A percentile compares a stretch with the other conserved stretches of the same genome.
These are phyloP conservation scores for Conops quadrifasciatus DNA, from an alignment of 2,888 invertebrate species.

Conservation along the genomic window DNA sequence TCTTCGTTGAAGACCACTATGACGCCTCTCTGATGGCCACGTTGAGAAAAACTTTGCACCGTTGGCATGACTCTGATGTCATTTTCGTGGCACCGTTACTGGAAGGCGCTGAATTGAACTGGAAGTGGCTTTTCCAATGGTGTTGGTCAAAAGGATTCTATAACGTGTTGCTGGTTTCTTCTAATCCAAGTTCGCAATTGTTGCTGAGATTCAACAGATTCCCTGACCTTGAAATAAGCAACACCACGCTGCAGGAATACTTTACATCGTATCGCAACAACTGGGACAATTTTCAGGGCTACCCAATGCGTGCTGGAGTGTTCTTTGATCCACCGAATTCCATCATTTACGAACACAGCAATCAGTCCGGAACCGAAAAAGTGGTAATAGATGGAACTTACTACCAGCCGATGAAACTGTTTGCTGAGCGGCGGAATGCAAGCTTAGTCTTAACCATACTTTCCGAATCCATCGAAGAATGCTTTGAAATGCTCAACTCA, in stretches of 20 bases:
- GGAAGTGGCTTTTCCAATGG: slow-evolving; percentile 26
- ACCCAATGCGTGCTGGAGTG: slow-evolving; percentile 19
- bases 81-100: slow-evolving; percentile 18
- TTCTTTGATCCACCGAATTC: slow-evolving; percentile 29
- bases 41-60: neutral
- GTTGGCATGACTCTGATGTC: slow-evolving; percentile 23
- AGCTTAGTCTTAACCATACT: slow-evolving; percentile 8
- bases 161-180: slow-evolving; percentile 15
- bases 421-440: slow-evolving; percentile 29
- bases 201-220: slow-evolving; percentile 3
- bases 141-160: slow-evolving; percentile 30
- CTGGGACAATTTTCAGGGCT: slow-evolving; percentile 9
- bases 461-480: slow-evolving; percentile 15
- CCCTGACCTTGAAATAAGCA: neutral
- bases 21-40: neutral
- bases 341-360: slow-evolving; percentile 18
- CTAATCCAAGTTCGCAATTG: neutral
- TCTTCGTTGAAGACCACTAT: neutral
- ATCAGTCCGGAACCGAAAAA: neutral
- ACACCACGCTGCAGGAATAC: neutral
- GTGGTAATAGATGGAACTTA: slow-evolving; percentile 12
- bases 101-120: neutral
- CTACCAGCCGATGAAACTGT: neutral
- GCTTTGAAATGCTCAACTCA: neutral
- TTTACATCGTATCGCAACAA: slow-evolving; percentile 6